These are phyloP conservation scores for Enteromius argenteus DNA, from an alignment of 2,797 vertebrate genomes.

Conservation along the genomic window DNA sequence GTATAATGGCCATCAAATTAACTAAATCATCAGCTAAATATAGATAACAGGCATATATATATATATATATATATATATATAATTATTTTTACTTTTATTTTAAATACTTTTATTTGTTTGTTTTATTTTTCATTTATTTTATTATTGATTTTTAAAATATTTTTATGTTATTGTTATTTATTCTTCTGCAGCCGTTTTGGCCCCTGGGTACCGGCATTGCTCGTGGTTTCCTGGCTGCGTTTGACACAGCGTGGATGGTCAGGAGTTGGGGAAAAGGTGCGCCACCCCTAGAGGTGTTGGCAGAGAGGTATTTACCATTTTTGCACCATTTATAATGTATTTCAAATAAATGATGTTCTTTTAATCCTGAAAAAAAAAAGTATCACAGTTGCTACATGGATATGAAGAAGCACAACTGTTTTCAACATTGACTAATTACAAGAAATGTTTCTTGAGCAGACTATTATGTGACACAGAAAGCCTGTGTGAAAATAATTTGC, in stretches of 20 bases:
- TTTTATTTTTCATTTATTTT: neutral
- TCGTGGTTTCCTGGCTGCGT: constrained; percentile 90
- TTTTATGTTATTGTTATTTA: neutral
- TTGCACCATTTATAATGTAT: neutral
- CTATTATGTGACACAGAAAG: neutral
- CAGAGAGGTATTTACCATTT: constrained; percentile 79
- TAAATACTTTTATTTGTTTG: neutral
- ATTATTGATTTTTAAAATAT: neutral
- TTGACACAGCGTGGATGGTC: constrained; percentile 93
- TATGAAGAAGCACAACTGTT: neutral
- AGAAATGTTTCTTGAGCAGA: neutral
- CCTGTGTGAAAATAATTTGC: neutral
- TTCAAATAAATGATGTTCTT: neutral
- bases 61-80: no score
- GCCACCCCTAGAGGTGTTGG: constrained; percentile 83
- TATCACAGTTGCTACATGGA: neutral
- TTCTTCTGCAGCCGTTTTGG: constrained; percentile 90
- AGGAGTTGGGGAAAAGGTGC: constrained; percentile 86
- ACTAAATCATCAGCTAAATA: no score
- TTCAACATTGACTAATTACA: neutral
- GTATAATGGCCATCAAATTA: neutral
- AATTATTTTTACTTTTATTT: neutral
- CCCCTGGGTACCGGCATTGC: constrained; percentile 93
- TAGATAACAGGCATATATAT: no score
- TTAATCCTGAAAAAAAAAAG: no score